Percentiles rank a stretch among this genome's conserved stretches.
Evolutionary conservation across 92 coral and sea anemone genomes (phyloP).

Genomic region (Blastomussa wellsi): DNA sequence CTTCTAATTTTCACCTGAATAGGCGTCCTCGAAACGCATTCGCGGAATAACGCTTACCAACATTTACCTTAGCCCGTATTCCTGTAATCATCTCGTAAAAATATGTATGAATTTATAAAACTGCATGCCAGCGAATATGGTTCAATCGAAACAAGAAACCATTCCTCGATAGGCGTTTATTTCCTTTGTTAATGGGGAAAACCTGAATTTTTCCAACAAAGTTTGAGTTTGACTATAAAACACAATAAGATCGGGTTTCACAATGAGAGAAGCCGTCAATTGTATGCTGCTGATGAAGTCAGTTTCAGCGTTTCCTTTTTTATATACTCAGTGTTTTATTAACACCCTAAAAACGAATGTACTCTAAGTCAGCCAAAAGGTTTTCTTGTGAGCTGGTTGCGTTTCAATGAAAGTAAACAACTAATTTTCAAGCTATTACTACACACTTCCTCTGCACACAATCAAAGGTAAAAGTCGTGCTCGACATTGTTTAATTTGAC

Average conservation of each 20-base stretch:
- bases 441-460: constrained; percentile 26
- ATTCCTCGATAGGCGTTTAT: not conserved
- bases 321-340: not conserved
- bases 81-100: not conserved
- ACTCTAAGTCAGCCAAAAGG: not conserved
- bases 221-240: constrained; percentile 3
- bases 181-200: not conserved
- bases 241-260: constrained; percentile 5
- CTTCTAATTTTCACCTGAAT: not conserved
- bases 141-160: constrained; percentile 6
- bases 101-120: not conserved
- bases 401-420: not conserved
- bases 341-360: not conserved
- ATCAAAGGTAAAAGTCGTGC: constrained; percentile 23
- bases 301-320: not conserved
- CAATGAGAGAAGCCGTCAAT: not conserved
- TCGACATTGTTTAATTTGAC: constrained; percentile 39
- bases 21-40: not conserved
- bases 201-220: constrained; percentile 29
- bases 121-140: not conserved
- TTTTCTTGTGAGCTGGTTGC: not conserved
- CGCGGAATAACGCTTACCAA: not conserved
- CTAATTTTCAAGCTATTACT: constrained; percentile 33
- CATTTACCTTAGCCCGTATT: not conserved
- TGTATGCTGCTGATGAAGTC: not conserved